Evolutionary conservation across 2,888 invertebrate genomes (phyloP), one percentile per base, ranked within the genome.

Genomic region (Caradrina kadenii): DNA sequence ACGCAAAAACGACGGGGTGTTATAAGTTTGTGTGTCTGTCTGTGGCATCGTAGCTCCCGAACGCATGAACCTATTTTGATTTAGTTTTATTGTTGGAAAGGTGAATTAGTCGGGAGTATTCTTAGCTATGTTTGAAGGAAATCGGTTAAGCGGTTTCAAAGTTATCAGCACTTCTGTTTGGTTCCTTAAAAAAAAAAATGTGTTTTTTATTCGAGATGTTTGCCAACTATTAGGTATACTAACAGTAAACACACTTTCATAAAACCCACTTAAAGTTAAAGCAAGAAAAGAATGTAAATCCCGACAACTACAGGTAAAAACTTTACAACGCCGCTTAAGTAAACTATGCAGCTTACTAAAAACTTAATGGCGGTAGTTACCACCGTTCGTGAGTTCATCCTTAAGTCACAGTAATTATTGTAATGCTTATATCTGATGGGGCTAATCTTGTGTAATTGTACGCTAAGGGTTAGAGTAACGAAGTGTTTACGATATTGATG

Each of bases 361-460:
- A 69, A 76, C 65, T 73, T 76, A 60, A 74, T 68, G 21, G 59
- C 52, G 21, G 50, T 52, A 58, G 65, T 73, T 83, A 81, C 69
- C 56, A 67, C 69, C 53, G 50, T 60, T 70, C 21, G 65, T 54
- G 39, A 70, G 73, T 73, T 65, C 61, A 75, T 77, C 74, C 65
- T 64, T 52, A 61, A 69, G 63, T 70, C 53, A 49, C 35, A 81
- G 84, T 85, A 83, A 64, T 81, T 78, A 69, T 60, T 60, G 76
- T 81, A 83, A 85, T 83, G 71, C 84, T 76, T 63, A 66, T 79
- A 83, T 79, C 84, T 84, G 77, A 80, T 80, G 84, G 81, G 82
- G 85, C 86, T 89, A 86, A 88, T 89, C 86, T 84, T 73, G 80
- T 80, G 76, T 86, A 88, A 88, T 88, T 87, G 79, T 73, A 48